Conservation (phyloP, 2,113 vertebrate species). For the Dolichotis patagonum region DNA sequence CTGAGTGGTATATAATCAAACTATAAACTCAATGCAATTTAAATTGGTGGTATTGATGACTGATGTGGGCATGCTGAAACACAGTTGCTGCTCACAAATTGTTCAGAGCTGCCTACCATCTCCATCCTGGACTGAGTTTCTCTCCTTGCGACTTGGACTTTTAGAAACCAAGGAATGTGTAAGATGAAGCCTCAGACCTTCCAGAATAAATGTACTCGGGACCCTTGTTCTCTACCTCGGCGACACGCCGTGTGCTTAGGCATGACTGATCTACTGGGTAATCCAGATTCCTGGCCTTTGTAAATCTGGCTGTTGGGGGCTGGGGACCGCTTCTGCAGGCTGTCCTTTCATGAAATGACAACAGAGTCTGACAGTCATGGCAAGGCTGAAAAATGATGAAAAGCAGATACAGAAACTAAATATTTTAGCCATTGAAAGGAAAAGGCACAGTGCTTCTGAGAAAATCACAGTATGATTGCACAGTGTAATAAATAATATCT, state of each 20-base stretch:
- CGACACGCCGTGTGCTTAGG: too few relatives aligned
- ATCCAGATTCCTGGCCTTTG: not conserved
- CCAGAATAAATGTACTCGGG: not conserved
- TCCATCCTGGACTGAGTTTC: not conserved
- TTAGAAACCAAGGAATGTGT: not conserved
- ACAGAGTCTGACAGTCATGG: not conserved
- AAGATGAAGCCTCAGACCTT: not conserved
- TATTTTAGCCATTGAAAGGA: slow-evolving; percentile 29
- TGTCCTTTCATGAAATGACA: not conserved
- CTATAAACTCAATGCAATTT: slow-evolving; percentile 17
- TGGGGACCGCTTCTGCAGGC: not conserved
- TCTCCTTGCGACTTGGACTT: not conserved
- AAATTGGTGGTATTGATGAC: not conserved
- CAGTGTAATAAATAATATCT: not conserved
- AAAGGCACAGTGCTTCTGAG: not conserved
- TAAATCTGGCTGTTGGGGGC: not conserved
- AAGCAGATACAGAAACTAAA: slow-evolving; percentile 3
- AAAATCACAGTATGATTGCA: not conserved
- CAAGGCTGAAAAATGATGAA: not conserved
- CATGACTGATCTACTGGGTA: not conserved
- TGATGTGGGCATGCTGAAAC: not conserved
- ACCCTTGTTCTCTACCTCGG: not conserved
- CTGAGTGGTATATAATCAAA: slow-evolving; percentile 36
- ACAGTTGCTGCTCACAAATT: not conserved
- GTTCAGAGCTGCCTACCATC: not conserved